phyloP scores from a whole-genome alignment of 2,113 vertebrate species.

The Ageneiosus marmoratus region DNA sequence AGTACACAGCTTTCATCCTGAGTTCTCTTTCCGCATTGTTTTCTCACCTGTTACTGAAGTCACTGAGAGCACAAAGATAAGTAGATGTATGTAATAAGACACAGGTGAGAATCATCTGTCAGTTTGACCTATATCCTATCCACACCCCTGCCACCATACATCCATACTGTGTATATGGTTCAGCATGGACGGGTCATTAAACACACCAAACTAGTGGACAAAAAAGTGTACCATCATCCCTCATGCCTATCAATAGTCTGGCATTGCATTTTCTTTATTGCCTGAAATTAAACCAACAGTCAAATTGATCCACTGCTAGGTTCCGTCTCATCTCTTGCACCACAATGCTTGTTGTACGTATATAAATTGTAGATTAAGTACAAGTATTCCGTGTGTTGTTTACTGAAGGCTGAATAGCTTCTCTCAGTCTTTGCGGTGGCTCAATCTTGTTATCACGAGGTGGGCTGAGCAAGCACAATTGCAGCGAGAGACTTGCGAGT shows the following conservation, averaged over 20 bases:
- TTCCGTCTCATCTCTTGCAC: background rate
- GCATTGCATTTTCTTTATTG: background rate
- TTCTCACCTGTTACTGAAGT: too few relatives aligned
- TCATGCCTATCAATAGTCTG: background rate
- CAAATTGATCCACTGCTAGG: background rate
- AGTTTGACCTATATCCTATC: too few relatives aligned
- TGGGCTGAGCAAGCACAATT: conserved; percentile 3
- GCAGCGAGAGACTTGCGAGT: background rate
- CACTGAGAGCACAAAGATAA: too few relatives aligned
- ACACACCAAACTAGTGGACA: background rate
- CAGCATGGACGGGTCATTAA: background rate
- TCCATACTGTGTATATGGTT: background rate
- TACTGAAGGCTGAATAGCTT: background rate
- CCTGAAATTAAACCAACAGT: background rate
- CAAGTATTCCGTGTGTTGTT: background rate
- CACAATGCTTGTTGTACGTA: too few relatives aligned
- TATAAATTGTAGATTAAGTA: too few relatives aligned
- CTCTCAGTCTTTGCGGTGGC: background rate
- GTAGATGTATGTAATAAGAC: too few relatives aligned
- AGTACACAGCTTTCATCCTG: too few relatives aligned
- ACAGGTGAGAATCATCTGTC: too few relatives aligned
- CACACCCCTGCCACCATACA: too few relatives aligned
- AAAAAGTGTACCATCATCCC: background rate
- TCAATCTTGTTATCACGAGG: conserved; percentile 2
- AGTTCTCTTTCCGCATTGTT: too few relatives aligned